Conservation (phyloP, 2,113 vertebrate species). For the Hydrolagus affinis region DNA sequence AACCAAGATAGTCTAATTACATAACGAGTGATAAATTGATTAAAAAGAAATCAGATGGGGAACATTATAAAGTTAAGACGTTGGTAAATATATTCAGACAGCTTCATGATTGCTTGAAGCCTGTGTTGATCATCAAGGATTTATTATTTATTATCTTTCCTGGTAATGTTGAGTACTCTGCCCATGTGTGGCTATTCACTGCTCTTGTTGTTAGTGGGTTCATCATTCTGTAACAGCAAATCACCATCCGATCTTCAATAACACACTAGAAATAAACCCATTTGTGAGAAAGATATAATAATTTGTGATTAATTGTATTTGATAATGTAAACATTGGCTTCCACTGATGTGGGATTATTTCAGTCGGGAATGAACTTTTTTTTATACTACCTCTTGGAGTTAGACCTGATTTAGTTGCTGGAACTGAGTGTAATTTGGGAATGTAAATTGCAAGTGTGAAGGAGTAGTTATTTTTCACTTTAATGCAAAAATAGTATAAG, state of each 20-base stretch:
- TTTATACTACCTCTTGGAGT: background rate
- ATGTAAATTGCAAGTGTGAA: background rate
- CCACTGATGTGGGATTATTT: background rate
- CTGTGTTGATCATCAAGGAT: background rate
- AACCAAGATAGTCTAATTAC: too few relatives aligned
- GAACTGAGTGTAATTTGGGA: background rate
- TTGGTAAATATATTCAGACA: background rate
- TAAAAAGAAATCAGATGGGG: background rate
- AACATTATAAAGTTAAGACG: background rate
- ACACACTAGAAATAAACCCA: background rate
- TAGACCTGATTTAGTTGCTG: background rate
- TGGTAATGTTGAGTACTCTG: background rate
- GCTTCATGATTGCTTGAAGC: background rate
- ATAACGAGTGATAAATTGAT: background rate
- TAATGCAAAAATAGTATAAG: background rate
- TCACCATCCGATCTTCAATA: background rate
- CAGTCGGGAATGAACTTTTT: constrained; percentile 5
- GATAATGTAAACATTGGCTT: background rate
- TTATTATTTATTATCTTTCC: background rate
- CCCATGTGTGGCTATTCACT: background rate
- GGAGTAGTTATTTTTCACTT: background rate
- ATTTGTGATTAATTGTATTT: background rate
- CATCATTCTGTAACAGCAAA: background rate
- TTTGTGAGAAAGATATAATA: background rate
- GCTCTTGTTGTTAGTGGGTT: background rate